Evolutionary conservation across 2,888 invertebrate genomes (phyloP), one percentile per base, ranked within the genome.

Genomic region (Neoaliturus tenellus): DNA sequence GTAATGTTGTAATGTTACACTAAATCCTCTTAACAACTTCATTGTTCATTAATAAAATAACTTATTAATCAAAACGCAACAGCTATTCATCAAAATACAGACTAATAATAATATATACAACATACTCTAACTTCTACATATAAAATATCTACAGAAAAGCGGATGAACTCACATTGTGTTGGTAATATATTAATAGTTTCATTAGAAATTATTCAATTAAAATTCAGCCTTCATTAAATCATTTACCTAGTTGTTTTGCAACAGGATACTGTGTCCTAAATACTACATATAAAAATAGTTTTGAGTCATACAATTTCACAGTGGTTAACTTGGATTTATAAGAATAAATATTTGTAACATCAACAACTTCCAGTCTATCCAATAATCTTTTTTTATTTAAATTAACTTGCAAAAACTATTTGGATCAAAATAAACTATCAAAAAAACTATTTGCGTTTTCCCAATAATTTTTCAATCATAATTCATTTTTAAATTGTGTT

Each of bases 171-270:
- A 4, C 51, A 2, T 23, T 12, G 17, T 44, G 44, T 12, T 51
- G 23, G 23, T 20, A 23, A 23, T 51, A 10, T 6, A 23, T 23
- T 23, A 2, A 51, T 51, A 6, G n/a, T 51, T 23, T 23, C 20
- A 51, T 51, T 23, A 51, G 23, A 20, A 51, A 51, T 23, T 51
- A 51, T 23, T 20, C 51, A 23, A 28, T 62, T 62, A 14, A 20
- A 62, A 62, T 25, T 62, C 62, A 62, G 62, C 62, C 62, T 62
- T 55, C 25, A 55, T 55, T 55, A 48, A 8, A 14, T 48, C 17
- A 10, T n/a, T 31, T 62, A 62, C 31, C 62, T 62, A 55, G 48
- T 23, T 55, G 2, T 25, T n/a, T 48, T 14, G 23, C 55, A 23
- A 55, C 48, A 55, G 12, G 23, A 55, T 55, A 5, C 23, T 23